These are phyloP conservation scores for Amphimedon queenslandica DNA, from an alignment of 37 sponge, comb jelly and placozoan species.

Conservation along the genomic window DNA sequence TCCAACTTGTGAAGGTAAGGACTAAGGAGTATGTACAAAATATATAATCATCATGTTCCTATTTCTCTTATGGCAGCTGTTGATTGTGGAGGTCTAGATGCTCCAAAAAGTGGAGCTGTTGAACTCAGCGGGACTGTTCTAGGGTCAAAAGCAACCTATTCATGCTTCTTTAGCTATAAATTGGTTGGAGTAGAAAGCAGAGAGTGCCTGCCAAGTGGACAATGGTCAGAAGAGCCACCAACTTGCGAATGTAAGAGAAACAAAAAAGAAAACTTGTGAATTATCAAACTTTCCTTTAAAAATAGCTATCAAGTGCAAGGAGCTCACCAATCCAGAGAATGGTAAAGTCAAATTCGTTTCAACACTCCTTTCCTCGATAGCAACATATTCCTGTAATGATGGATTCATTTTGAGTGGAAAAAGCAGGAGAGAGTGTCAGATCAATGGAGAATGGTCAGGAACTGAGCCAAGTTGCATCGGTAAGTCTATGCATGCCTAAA, in stretches of 20 bases:
- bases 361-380: slow-evolving; percentile 22
- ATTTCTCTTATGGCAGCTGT: slow-evolving; percentile 26
- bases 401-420: slow-evolving; percentile 55
- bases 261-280: neutral
- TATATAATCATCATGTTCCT: neutral
- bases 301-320: slow-evolving; percentile 26
- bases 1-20: slow-evolving; percentile 49
- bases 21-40: too few species aligned
- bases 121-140: neutral
- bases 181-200: neutral
- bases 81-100: slow-evolving; percentile 27
- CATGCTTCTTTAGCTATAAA: neutral
- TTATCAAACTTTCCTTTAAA: neutral
- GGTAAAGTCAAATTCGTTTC: slow-evolving; percentile 13
- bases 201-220: neutral
- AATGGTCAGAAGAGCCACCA: neutral
- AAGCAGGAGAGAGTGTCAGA: slow-evolving; percentile 20
- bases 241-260: neutral
- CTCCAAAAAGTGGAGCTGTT: neutral
- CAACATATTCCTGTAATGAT: slow-evolving; percentile 41
- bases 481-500: slow-evolving; percentile 9
- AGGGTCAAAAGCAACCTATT: neutral
- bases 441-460: slow-evolving; percentile 69
- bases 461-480: slow-evolving; percentile 41
- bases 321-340: slow-evolving; percentile 18